Evolutionary conservation across 2,113 vertebrate genomes (phyloP).

Genomic region (Halcyon senegalensis): DNA sequence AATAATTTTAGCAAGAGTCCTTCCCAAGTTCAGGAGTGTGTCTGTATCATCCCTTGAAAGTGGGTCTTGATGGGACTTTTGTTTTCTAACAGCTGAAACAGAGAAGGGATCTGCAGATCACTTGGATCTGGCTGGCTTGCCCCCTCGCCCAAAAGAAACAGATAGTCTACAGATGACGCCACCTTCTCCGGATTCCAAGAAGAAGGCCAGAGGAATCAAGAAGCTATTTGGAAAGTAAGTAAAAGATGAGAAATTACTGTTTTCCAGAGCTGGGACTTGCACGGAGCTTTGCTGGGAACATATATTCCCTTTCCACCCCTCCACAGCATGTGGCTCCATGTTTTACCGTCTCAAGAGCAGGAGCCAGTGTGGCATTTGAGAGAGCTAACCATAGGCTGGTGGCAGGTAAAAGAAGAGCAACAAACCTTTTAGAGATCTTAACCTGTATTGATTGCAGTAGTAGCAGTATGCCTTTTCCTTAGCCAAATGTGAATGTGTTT

Average conservation of each 20-base stretch:
- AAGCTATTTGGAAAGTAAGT: conserved; percentile 95
- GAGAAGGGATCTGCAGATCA: conserved; percentile 88
- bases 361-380: neutral
- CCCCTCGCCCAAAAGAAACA: conserved; percentile 78
- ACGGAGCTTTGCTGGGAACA: rapidly evolving
- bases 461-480: neutral
- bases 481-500: neutral
- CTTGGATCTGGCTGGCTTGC: conserved; percentile 87
- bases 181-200: conserved; percentile 87
- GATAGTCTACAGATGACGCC: conserved; percentile 84
- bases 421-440: neutral
- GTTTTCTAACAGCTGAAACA: conserved; percentile 84
- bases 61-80: neutral
- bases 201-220: conserved; percentile 94
- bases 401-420: neutral
- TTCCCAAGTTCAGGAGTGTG: neutral
- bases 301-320: neutral
- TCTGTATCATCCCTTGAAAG: neutral
- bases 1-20: neutral
- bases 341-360: neutral
- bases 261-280: neutral
- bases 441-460: neutral
- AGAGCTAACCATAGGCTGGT: no score
- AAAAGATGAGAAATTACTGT: neutral
- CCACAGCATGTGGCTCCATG: rapidly evolving